These are phyloP conservation scores for Rhinichthys osculus DNA, from an alignment of 2,797 vertebrate genomes.

Conservation along the genomic window DNA sequence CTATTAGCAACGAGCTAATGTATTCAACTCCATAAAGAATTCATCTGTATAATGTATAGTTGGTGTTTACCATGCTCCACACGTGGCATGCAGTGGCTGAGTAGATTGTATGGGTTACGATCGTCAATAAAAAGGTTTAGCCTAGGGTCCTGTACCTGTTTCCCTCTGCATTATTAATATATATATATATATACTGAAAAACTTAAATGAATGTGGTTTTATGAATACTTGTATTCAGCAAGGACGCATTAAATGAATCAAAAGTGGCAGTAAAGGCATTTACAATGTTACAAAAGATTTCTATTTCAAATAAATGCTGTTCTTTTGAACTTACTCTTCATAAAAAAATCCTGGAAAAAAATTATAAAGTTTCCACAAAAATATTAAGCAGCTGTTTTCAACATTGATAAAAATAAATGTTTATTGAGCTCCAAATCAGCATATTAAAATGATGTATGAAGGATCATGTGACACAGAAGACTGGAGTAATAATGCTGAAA, in stretches of 20 bases:
- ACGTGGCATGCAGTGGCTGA: constrained; percentile 26
- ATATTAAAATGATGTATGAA: not conserved
- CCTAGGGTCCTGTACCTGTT: not conserved
- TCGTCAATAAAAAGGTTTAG: constrained; percentile 47
- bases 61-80: constrained; percentile 39
- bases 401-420: not conserved
- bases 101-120: constrained; percentile 34
- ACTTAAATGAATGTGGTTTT: no score
- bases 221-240: not conserved
- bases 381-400: not conserved
- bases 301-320: not conserved
- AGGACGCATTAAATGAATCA: not conserved
- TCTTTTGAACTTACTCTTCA: not conserved
- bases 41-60: constrained; percentile 46
- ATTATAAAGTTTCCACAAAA: no score
- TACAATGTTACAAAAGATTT: no score
- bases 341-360: not conserved
- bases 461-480: not conserved
- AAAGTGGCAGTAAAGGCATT: not conserved
- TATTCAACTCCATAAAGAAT: constrained; percentile 52
- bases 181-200: no score
- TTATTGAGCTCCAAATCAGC: not conserved
- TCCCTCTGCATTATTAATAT: not conserved
- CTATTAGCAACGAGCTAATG: constrained; percentile 58
- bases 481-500: not conserved